Percentiles rank a stretch among this genome's conserved stretches.
Conservation (phyloP, 1,140 invertebrate genomes). For the Tigriopus japonicus region DNA sequence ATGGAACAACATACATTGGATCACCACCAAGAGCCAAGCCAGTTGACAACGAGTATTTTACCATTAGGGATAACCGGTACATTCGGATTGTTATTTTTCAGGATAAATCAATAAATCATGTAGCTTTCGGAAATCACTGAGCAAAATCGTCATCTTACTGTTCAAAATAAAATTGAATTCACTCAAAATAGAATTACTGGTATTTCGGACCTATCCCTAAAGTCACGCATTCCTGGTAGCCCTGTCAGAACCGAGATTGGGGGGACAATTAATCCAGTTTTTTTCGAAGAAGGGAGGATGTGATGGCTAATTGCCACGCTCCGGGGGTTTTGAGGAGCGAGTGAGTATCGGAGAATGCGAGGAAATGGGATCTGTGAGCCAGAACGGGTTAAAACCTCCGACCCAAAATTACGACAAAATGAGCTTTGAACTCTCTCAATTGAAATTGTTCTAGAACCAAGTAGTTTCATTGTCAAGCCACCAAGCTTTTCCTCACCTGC, state of each 20-base stretch:
- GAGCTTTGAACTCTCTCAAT: background rate
- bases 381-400: background rate
- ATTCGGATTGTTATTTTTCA: no score
- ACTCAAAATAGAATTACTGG: no score
- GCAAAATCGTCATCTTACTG: background rate
- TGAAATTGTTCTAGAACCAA: no score
- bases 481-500: slow-evolving; percentile 28
- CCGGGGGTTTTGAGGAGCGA: background rate
- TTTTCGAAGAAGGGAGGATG: no score
- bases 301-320: background rate
- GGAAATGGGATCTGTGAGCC: background rate
- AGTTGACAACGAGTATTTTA: background rate
- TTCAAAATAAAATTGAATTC: no score
- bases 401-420: background rate
- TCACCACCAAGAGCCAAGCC: background rate
- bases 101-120: no score
- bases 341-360: background rate
- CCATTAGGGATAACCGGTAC: background rate
- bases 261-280: no score
- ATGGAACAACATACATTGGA: background rate
- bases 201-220: no score
- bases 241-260: no score
- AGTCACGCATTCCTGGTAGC: no score
- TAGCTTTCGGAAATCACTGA: no score
- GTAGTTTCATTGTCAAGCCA: background rate